Base-by-base conservation (phyloP, 2,888 invertebrate species). In the Caenorhabditis afra region DNA sequence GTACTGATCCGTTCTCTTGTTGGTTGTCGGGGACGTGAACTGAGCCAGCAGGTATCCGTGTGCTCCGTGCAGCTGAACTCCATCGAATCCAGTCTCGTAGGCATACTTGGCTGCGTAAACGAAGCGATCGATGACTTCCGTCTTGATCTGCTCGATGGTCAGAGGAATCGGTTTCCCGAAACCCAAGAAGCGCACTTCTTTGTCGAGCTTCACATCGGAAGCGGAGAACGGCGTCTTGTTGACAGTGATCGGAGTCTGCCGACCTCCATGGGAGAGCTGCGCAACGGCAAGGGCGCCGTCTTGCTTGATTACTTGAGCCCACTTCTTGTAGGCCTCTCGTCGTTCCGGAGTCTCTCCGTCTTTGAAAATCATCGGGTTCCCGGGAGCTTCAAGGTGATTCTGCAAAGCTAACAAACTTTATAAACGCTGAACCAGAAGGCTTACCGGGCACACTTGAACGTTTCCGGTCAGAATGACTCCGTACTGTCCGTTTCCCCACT, bases 391-490 rank as follows among this genome's bases (percentile, higher is more conserved):
- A 12, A 81, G 70, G 62, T 85, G 79, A 29, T 52, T 52, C 76
- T 76, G 45, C 3, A 61, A 61, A 3, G 3, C 3, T 1, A 50
- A 20, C 22, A 44, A 1, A 23, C 23, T 29, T 0, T 44, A 29
- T 22, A 0, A 50, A 23, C 4, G n/a, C 5, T 47, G 11, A 4
- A 16, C 2, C 5, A 16, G 11, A 16, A 20, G 14, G 49, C 65
- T 57, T 20, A 79, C 78, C 37, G 81, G 81, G 22, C 62, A 59
- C 0, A 79, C 76, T 18, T 52, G 57, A n/a, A 81, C 76, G 53
- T 81, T 86, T 45, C 86, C 87, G 18, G 83, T 86, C 12, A 87
- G 64, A 41, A 87, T 73, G 23, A 87, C 45, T 37, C 87, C 87
- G 52, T 82, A 87, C 8, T 78, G 71, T 39, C 87, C 87, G 35